Conservation (phyloP, 53 echinoderm and acorn worm species). For the Paracentrotus lividus region DNA sequence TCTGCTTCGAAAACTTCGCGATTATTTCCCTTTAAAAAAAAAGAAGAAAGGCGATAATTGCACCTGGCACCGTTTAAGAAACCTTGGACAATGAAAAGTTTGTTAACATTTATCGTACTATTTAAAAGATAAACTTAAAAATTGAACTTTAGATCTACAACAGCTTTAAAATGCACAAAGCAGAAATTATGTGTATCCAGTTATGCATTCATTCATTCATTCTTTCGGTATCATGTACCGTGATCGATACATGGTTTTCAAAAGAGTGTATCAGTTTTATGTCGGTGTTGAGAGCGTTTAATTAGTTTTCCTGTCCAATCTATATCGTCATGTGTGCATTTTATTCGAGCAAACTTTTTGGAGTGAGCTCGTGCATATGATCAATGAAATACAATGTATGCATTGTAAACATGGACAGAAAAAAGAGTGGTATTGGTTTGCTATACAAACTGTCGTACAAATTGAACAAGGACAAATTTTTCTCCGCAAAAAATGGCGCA, state of each 20-base stretch:
- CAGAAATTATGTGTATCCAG: too few relatives aligned
- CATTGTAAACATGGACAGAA: not conserved
- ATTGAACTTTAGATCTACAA: too few relatives aligned
- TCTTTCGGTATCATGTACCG: not conserved
- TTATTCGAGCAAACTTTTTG: not conserved
- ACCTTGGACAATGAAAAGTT: too few relatives aligned
- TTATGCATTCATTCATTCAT: not conserved
- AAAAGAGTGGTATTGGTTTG: not conserved
- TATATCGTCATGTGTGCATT: slow-evolving; percentile 13
- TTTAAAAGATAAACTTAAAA: too few relatives aligned
- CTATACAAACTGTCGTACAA: not conserved
- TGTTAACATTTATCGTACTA: too few relatives aligned
- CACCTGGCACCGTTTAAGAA: too few relatives aligned
- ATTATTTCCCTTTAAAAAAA: too few relatives aligned
- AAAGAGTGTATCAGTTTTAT: not conserved
- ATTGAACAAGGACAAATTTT: slow-evolving; percentile 6
- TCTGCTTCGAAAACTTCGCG: too few relatives aligned
- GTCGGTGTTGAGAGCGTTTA: not conserved
- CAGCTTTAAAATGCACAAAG: not conserved
- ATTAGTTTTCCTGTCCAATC: slow-evolving; percentile 28
- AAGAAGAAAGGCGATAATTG: too few relatives aligned
- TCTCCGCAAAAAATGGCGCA: slow-evolving; percentile 11
- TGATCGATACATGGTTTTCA: not conserved
- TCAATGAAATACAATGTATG: slow-evolving; percentile 34
- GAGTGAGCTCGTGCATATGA: not conserved